Evolutionary conservation across 2,797 vertebrate genomes (phyloP), one percentile per base, ranked within the genome.

Genomic region (Gallinago nigripennis): DNA sequence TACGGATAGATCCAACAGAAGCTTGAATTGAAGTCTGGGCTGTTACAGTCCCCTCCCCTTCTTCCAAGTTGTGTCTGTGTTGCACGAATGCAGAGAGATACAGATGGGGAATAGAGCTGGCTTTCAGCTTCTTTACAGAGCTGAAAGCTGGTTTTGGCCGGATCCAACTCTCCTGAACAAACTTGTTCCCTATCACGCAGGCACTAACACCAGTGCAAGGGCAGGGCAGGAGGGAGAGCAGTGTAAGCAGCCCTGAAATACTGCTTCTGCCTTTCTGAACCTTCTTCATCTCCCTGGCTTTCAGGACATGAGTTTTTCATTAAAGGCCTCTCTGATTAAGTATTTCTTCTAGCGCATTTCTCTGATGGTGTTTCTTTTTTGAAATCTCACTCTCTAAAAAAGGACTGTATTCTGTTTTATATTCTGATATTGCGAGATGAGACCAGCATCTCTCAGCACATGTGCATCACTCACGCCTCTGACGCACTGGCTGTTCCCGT

Each of bases 241-340:
- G 60, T 1, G 0, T 25, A 5, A 28, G 21, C 25, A 33, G 54
- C 54, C 1, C 0, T 50, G 60, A 63, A 41, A 41, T 53, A 4
- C 12, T 10, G 8, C 72, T 83, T 17, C 68, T 45, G 88, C 6
- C 33, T 73, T 73, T 53, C 31, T 11, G 51, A 48, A 58, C 68
- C 61, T 48, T 18, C 72, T 64, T 48, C 33, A 15, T 37, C 39
- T 43, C 56, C 0, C 0, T 48, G 35, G 48, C 77, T 72, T 86
- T 71, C 58, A 56, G 53, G 46, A 28, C 0, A 0, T 17, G 27
- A 15, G 24, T 18, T 65, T 56, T 64, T 43, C 24, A 5, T 64
- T 43, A 18, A 33, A 70, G 20, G 25, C 28, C 3, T 35, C 46
- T 54, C 51, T 54, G 21, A 66, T 16, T 7, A 33, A 53, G 10